Conservation (phyloP, 2,113 vertebrate genomes). For the Dromaius novaehollandiae region DNA sequence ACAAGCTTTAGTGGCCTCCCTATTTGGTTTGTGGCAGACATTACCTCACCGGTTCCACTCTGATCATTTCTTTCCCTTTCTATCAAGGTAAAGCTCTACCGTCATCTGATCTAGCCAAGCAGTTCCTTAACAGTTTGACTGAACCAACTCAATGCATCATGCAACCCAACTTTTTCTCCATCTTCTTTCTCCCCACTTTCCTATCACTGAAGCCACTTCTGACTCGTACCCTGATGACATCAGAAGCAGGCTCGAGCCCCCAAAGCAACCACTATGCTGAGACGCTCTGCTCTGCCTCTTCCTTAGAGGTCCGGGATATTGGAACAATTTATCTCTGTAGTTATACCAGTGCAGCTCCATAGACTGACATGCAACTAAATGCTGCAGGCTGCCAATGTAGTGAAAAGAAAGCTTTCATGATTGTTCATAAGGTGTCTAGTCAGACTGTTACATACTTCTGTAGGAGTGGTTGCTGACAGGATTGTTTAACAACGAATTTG, state of each 20-base stretch:
- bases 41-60: neutral
- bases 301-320: neutral
- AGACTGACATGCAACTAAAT: neutral
- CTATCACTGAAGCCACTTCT: neutral
- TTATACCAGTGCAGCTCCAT: neutral
- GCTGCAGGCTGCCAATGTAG: neutral
- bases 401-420: neutral
- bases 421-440: neutral
- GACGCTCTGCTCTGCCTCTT: neutral
- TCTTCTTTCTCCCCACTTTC: neutral
- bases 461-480: neutral
- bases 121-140: neutral
- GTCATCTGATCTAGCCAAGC: neutral
- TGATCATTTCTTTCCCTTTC: neutral
- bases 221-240: neutral
- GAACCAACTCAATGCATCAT: neutral
- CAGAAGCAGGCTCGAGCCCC: neutral
- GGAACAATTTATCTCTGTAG: neutral
- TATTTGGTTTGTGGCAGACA: neutral
- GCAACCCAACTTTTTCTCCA: neutral
- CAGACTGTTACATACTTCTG: neutral
- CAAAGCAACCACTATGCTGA: neutral
- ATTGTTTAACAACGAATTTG: neutral
- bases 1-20: neutral
- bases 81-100: neutral